Evolutionary conservation across 2,888 invertebrate species (phyloP), one percentile per base, ranked within the genome.

Genomic region (Hanleya hanleyi): DNA sequence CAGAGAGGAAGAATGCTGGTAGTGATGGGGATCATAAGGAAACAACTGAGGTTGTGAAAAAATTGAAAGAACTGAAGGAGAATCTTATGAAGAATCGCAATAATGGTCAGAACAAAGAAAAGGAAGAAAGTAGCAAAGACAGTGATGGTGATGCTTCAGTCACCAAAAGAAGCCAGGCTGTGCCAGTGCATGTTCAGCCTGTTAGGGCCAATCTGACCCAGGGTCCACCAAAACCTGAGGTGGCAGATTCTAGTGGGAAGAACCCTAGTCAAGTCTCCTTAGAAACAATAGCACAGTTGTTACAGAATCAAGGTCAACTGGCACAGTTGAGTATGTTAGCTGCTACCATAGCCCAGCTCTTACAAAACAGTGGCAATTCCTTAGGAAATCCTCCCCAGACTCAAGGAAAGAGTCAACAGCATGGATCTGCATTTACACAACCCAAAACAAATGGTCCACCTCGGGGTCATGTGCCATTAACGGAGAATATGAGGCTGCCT

Each of bases 41-140:
- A 38, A 81, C 81, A 61, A n/a, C n/a, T n/a, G 81, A 84, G 61
- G 84, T 86, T 18, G 83, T 86, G 33, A 80, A 82, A 74, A 88
- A 86, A 69, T 72, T 88, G 41, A 84, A 86, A 70, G 86, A 88
- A 68, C 71, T 88, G 67, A 88, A 88, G 74, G 82, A 86, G 73
- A 85, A 86, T 71, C 71, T 88, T 61, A 79, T 84, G 77, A 85
- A 84, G 75, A 82, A 83, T 68, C 79, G 81, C 71, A 51, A 76
- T 70, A 38, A 76, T 73, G 74, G 78, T 7, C 80, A 83, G 66
- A 84, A 83, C 62, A 71, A 81, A 32, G 86, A 86, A 73, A 78
- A 80, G 69, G 85, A 85, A 22, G 73, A 26, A 12, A 29, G 32
- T 29, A 37, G 29, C 22, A 61, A 70, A 22, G 36, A 50, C 70